phyloP scores from a whole-genome alignment of 2,113 vertebrate genomes.

The Xiphophorus hellerii region DNA sequence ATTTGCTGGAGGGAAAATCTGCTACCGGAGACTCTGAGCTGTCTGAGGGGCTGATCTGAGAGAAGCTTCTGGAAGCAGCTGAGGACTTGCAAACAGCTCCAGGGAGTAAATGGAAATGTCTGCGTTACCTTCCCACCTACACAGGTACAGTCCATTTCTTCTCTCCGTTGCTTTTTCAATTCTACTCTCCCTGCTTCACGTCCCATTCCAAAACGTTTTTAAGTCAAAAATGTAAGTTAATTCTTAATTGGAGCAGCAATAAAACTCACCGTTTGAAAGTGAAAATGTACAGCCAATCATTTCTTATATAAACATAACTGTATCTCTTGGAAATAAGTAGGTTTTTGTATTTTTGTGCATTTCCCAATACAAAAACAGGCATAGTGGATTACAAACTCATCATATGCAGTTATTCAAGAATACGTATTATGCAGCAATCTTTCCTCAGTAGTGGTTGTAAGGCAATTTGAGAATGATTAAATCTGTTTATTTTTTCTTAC shows the following conservation, averaged over 20 bases:
- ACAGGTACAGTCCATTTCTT: conserved; percentile 41
- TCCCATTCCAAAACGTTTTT: no score
- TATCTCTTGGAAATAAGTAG: neutral
- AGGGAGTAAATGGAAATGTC: conserved; percentile 25
- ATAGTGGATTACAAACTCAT: neutral
- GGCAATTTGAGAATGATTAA: no score
- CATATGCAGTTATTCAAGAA: no score
- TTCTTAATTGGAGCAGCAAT: neutral
- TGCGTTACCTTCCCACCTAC: conserved; percentile 26
- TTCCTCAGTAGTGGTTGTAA: no score
- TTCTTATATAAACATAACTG: neutral
- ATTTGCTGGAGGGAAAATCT: conserved; percentile 25
- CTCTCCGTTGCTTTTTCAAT: no score
- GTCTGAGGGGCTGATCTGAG: conserved; percentile 47
- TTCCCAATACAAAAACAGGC: neutral
- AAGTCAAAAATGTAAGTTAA: no score
- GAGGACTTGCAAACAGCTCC: conserved; percentile 45
- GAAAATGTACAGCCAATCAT: no score
- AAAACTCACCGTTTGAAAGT: neutral
- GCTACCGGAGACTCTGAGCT: conserved; percentile 28
- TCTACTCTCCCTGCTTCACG: no score
- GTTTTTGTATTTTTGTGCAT: neutral
- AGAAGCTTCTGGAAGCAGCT: conserved; percentile 31
- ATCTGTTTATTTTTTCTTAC: no score
- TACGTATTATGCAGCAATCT: no score